Percentiles rank a stretch among this genome's conserved stretches.
Conservation (phyloP, 1,140 invertebrate genomes). For the Drosophila parvula region DNA sequence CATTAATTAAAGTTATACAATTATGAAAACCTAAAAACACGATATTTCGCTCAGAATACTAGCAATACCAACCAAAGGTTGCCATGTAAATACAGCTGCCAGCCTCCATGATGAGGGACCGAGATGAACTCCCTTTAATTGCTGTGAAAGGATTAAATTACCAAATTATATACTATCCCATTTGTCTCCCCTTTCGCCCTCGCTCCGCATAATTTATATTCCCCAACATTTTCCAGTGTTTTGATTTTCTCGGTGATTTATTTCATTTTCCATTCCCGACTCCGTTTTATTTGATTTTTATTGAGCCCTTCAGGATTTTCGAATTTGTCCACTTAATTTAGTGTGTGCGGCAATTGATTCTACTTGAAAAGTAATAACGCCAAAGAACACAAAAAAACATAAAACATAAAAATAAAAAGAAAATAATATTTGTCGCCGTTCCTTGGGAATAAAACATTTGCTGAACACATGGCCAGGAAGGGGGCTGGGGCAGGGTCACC, state of each 20-base stretch:
- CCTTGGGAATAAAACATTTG: conserved; percentile 63
- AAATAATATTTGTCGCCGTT: conserved; percentile 56
- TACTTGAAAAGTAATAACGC: conserved; percentile 46
- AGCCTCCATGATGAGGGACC: background rate
- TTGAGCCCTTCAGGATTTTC: conserved; percentile 51
- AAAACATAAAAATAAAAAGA: conserved; percentile 29
- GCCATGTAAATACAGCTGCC: conserved; percentile 8
- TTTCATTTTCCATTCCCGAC: conserved; percentile 36
- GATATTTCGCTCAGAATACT: background rate
- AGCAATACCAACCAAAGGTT: background rate
- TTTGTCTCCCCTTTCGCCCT: conserved; percentile 3
- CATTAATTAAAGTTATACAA: background rate
- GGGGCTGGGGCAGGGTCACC: conserved; percentile 21
- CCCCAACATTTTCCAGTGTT: conserved; percentile 47
- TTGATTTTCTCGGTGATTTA: conserved; percentile 61
- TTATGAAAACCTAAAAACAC: background rate
- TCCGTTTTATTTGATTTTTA: conserved; percentile 54
- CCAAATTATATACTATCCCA: conserved; percentile 22
- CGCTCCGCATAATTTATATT: conserved; percentile 22
- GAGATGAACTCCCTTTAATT: conserved; percentile 55
- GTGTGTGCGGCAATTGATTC: conserved; percentile 47
- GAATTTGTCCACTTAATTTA: conserved; percentile 68
- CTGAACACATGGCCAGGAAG: conserved; percentile 62
- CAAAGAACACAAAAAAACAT: conserved; percentile 10
- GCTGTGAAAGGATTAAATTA: conserved; percentile 63